Percentiles rank a stretch among this genome's conserved stretches.
Conservation (phyloP, 53 echinoderm and acorn worm genomes). For the Mesocentrotus franciscanus region DNA sequence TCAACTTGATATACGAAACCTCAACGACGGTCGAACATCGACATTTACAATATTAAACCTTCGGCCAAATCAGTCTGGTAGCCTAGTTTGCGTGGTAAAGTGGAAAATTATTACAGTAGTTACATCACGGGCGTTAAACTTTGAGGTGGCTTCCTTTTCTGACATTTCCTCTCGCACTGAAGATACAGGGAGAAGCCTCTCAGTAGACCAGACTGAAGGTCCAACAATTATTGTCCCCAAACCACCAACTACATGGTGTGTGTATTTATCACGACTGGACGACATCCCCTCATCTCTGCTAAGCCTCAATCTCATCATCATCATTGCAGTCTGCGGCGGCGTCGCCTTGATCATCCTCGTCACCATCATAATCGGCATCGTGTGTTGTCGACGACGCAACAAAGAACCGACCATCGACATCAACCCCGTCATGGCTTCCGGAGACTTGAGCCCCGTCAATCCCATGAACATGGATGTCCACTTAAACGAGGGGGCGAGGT, state of each 20-base stretch:
- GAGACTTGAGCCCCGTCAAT: neutral
- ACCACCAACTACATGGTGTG: neutral
- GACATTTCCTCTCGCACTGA: neutral
- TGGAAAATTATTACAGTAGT: neutral
- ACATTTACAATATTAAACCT: neutral
- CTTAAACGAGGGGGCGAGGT: slow-evolving; percentile 36
- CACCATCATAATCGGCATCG: neutral
- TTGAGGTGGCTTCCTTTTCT: neutral
- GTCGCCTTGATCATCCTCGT: neutral
- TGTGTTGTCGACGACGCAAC: slow-evolving; percentile 13
- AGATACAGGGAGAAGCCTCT: neutral
- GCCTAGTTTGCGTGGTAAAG: neutral
- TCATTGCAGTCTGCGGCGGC: slow-evolving; percentile 6
- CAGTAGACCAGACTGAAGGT: neutral
- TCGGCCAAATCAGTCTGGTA: neutral
- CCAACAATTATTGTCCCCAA: neutral
- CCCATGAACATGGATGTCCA: slow-evolving; percentile 54
- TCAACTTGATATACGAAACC: neutral
- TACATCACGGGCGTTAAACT: neutral
- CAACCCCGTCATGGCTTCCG: slow-evolving; percentile 59
- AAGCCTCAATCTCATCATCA: neutral
- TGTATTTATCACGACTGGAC: neutral
- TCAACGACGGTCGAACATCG: neutral
- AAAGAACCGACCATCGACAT: neutral
- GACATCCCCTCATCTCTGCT: neutral